A percentile compares a stretch with the other conserved stretches of the same genome.
These are phyloP conservation scores for Antheraea pernyi DNA, from an alignment of 1,140 invertebrate genomes.

Conservation along the genomic window DNA sequence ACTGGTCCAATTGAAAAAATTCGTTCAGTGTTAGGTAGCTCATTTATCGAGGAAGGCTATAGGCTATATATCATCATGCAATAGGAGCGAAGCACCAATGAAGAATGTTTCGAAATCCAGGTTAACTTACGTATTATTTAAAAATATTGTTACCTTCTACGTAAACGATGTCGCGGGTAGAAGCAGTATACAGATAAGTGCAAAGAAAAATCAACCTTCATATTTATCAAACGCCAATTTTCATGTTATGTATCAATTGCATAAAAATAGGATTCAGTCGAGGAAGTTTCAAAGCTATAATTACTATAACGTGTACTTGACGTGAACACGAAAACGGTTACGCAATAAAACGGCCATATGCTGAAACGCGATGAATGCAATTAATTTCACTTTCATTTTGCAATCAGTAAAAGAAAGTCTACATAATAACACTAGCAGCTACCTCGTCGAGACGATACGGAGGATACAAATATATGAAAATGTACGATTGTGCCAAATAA, in stretches of 20 bases:
- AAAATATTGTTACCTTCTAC: no score
- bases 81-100: no score
- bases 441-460: not conserved
- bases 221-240: not conserved
- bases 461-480: not conserved
- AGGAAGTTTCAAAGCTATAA: not conserved
- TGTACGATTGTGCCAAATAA: not conserved
- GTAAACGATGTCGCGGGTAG: no score
- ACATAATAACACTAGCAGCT: not conserved
- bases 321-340: not conserved
- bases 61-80: no score
- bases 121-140: no score
- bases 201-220: no score
- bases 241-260: not conserved
- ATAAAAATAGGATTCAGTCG: not conserved
- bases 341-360: not conserved
- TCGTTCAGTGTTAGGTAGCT: no score
- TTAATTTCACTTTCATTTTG: constrained; percentile 5
- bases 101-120: no score
- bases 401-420: not conserved
- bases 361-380: not conserved
- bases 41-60: no score
- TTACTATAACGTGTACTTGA: not conserved
- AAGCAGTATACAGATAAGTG: no score
- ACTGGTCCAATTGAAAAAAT: no score